A percentile compares a stretch with the other conserved stretches of the same genome.
Evolutionary conservation across 2,888 invertebrate genomes (phyloP).

Genomic region (Agapetus fuscipes): DNA sequence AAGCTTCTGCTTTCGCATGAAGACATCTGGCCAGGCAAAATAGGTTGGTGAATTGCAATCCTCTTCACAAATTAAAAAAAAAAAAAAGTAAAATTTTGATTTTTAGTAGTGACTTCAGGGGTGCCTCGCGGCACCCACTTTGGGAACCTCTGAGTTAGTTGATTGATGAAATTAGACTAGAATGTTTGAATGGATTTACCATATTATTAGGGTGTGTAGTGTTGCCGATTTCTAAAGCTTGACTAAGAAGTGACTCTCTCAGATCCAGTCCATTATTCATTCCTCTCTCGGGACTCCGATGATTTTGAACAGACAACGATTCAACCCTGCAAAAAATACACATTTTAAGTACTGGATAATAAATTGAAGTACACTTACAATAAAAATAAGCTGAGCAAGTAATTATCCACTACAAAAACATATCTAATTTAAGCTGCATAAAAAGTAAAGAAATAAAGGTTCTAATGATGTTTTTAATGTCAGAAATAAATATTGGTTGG

Average conservation of each 20-base stretch:
- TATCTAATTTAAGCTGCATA: not conserved
- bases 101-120: too few relatives aligned
- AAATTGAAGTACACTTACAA: too few relatives aligned
- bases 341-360: too few relatives aligned
- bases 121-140: too few relatives aligned
- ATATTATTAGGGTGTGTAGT: constrained; percentile 52
- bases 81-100: too few relatives aligned
- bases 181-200: constrained; percentile 32
- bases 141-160: too few relatives aligned
- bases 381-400: not conserved
- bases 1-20: too few relatives aligned
- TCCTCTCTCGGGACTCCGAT: constrained; percentile 49
- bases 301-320: constrained; percentile 16
- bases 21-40: too few relatives aligned
- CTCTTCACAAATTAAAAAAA: too few relatives aligned
- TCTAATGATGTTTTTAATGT: not conserved
- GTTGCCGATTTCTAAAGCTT: constrained; percentile 66
- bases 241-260: constrained; percentile 63
- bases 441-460: not conserved
- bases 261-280: constrained; percentile 56
- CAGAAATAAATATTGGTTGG: too few relatives aligned
- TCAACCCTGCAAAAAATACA: constrained; percentile 18
- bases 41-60: too few relatives aligned
- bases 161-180: too few relatives aligned
- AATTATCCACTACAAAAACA: not conserved